Evolutionary conservation across 2,113 vertebrate genomes (phyloP), one percentile per base, ranked within the genome.

Genomic region (Saguinus imperator): DNA sequence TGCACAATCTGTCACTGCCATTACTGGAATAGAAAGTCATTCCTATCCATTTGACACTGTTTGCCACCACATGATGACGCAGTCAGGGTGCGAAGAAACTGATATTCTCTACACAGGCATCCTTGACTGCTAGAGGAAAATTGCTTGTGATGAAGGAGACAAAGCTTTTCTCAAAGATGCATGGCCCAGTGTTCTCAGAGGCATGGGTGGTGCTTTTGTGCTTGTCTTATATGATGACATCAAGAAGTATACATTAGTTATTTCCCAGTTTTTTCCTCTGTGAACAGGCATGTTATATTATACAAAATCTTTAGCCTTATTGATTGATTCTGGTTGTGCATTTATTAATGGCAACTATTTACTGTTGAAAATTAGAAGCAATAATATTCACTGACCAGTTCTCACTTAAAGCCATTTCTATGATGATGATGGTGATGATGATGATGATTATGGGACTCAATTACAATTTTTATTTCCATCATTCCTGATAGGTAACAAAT

Each of bases 41-140:
- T 99, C 99, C 35, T 99, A 99, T 95, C 99, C 99, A 64, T 99
- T 99, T 27, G 99, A 99, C 95, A 99, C 99, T 0, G 99, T 99
- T 94, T 99, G 99, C 77, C 99, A 99, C 97, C 99, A 99, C 99
- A 25, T 14, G 23, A 75, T 43, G 21, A 75, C 3, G 12, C 0
- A 99, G 98, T 99, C 99, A n/a, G 99, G 99, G 77, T 99, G 99
- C 92, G 99, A 99, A 99, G 99, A 99, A 99, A 98, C 99, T 91
- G 99, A 99, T 97, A 99, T 99, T 97, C 99, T 99, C 99, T 99
- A 99, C 98, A 95, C 48, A 0, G 99, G 99, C 90, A 99, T 99
- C 37, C 93, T 99, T 0, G 99, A 99, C 99, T 99, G 99, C 99
- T 99, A 99, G 99, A 98, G 48, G 98, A 99, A 99, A 99, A 99